Base-by-base conservation (phyloP, 2,113 vertebrate genomes). In the Pyrgilauda ruficollis region DNA sequence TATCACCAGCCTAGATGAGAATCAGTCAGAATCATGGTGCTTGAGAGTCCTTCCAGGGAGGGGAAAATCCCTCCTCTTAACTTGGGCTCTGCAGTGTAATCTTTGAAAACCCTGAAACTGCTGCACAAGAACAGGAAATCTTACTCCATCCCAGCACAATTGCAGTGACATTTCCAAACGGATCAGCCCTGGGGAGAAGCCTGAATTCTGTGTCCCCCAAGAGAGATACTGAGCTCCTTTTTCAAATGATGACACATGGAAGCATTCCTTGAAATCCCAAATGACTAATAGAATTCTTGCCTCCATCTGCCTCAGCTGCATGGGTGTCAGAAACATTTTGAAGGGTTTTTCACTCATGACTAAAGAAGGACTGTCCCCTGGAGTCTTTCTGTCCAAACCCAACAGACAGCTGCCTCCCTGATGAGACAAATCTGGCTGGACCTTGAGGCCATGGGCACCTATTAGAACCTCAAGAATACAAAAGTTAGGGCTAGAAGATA, bases 211-310 rank as follows among this genome's bases (percentile, higher is more conserved):
- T 49, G 77, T 91, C 14, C n/a, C 83, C 47, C 53, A 56, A 20
- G 68, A 66, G 83, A 77, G 35, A 52, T 46, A 16, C 6, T 39
- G 64, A 72, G 49, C 41, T 93, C 20, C 5, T 88, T 90, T 89
- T 78, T n/a, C 37, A 64, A 37, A 68, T 35, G 37, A 56, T 75
- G 76, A 59, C 43, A 58, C 52, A 46, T 9, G 43, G 68, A 92
- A 53, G 44, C 79, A 75, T 87, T 86, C 80, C 90, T 96, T 90
- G 90, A 94, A 88, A 93, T 92, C 82, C 68, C 83, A 89, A 87
- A 89, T 4, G 33, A 37, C 69, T 72, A 49, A 47, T 49, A 82
- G 74, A 79, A 84, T 92, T 75, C 46, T 92, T 75, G 39, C n/a
- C 8, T 64, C 15, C 17, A 58, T 90, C 80, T 77, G 64, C 76